Evolutionary conservation across 2,888 invertebrate genomes (phyloP), one percentile per base, ranked within the genome.

Genomic region (Trisateles emortualis): DNA sequence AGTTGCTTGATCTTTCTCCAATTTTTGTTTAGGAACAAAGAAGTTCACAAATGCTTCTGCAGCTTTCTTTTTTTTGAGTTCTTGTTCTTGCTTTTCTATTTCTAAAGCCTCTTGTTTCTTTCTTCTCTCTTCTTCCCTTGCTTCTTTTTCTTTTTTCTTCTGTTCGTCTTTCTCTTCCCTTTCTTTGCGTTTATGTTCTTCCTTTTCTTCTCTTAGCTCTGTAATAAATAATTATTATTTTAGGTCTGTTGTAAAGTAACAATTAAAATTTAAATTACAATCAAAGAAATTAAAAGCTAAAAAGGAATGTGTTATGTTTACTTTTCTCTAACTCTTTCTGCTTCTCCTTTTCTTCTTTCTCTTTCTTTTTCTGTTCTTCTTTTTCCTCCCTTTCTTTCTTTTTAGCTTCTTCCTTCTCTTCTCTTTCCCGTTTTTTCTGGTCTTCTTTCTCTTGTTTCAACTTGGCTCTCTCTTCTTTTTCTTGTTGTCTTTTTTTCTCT

Each of bases 41-140:
- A 98, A 98, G 74, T 96, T 97, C 0, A 94, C 95, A 77, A 98
- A 98, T 3, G 95, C 96, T 46, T 95, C 95, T 0, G 96, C 96
- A 0, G 95, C 95, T 76, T 97, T 97, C 66, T 96, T 96, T 76
- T 96, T 96, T 68, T 96, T 96, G 9, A 95, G 93, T 78, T 96
- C 96, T 45, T 94, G 95, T 81, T 96, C 96, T 66, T 95, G 93
- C 70, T 95, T 96, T 60, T 94, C 94, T 56, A 94, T 88, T 74
- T 94, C 94, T 76, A 94, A 87, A 46, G 91, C 94, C 77, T 93
- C 94, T 72, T 90, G 96, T 66, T 94, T 95, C 62, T 94, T 95
- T 8, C 93, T 88, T 62, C 93, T 94, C 54, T 95, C 94, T 68
- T 95, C 94, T 59, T 94, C 94, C 70, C 87, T 85, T 8, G 90